Conservation (phyloP, 2,888 invertebrate genomes). For the Ormyrus thymus region DNA sequence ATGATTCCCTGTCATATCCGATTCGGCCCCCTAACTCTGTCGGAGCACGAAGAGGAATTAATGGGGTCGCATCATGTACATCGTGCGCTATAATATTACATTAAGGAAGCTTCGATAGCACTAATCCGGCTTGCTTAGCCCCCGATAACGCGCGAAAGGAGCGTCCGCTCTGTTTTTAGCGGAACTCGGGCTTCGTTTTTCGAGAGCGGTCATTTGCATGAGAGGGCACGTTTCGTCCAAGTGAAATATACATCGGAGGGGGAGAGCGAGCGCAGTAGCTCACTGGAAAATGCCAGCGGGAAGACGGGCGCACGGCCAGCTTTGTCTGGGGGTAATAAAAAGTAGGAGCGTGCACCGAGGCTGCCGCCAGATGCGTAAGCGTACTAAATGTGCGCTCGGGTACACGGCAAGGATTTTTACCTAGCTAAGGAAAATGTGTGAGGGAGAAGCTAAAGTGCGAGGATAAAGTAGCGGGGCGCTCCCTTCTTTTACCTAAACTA, state of each 20-base stretch:
- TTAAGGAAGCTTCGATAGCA: no score
- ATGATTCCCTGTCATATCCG: not conserved
- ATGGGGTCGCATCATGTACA: no score
- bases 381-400: not conserved
- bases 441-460: not conserved
- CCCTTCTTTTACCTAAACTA: slow-evolving; percentile 1
- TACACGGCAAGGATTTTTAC: slow-evolving; percentile 7
- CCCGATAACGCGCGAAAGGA: no score
- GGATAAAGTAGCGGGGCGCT: not conserved
- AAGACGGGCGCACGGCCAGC: not conserved
- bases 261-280: not conserved
- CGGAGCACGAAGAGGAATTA: no score
- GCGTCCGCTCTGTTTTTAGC: not conserved
- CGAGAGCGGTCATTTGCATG: not conserved
- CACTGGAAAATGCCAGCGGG: not conserved
- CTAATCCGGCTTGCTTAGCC: no score
- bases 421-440: slow-evolving; percentile 12
- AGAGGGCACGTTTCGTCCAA: not conserved
- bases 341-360: not conserved
- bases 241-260: not conserved
- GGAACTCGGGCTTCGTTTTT: not conserved
- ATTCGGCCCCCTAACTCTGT: no score
- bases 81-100: no score
- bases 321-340: slow-evolving; percentile 9
- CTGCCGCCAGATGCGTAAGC: slow-evolving; percentile 21